Conservation (phyloP, 2,113 vertebrate species). For the Mesoclemmys tuberculata region DNA sequence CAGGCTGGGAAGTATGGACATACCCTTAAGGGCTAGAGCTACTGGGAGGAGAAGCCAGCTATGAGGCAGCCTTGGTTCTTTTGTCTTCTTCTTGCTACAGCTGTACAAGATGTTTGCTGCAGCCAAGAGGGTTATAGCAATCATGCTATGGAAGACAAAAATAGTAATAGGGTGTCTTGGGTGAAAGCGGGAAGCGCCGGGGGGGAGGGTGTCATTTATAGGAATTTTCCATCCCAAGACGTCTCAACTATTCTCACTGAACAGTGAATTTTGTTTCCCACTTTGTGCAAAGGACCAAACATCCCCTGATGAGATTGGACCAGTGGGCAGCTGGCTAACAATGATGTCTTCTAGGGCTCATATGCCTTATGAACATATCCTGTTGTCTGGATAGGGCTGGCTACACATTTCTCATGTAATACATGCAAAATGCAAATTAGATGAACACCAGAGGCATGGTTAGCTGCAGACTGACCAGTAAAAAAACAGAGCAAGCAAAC, state of each 20-base stretch:
- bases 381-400: not conserved
- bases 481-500: constrained; percentile 51
- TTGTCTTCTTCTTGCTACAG: not conserved
- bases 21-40: not conserved
- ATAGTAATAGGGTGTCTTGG: not conserved
- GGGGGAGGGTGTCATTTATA: not conserved
- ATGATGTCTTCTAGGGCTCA: not conserved
- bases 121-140: not conserved
- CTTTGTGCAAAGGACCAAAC: not conserved
- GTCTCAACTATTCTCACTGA: not conserved
- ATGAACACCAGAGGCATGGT: constrained; percentile 47
- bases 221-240: not conserved
- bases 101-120: not conserved
- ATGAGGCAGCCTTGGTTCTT: not conserved
- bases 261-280: not conserved
- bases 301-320: not conserved
- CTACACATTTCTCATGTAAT: constrained; percentile 17
- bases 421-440: constrained; percentile 31
- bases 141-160: not conserved
- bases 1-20: too few relatives aligned
- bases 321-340: not conserved
- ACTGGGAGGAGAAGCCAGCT: not conserved
- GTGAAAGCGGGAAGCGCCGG: not conserved
- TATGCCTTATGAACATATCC: not conserved
- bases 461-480: constrained; percentile 34